Base-by-base conservation (phyloP, 2,888 invertebrate species). In the Mythimna ferrago region DNA sequence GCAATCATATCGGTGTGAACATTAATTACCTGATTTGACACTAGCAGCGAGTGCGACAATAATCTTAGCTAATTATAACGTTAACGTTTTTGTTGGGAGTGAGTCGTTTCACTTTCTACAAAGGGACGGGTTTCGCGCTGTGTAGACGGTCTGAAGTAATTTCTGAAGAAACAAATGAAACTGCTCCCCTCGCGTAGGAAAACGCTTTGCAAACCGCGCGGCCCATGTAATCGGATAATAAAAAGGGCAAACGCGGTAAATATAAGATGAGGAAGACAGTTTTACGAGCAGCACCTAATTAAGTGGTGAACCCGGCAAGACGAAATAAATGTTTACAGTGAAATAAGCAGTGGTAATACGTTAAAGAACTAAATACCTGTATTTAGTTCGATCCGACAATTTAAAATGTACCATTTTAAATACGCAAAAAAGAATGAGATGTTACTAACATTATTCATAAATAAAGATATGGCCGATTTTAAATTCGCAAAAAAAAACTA, bases 201-300 rank as follows among this genome's bases (percentile, higher is more conserved):
- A 93, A 91, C 93, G 94, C 93, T 95, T 94, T 93, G 92, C 95
- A 94, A 95, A 95, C 94, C 92, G 94, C 93, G 94, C 94, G 90
- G 95, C 95, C 95, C 94, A 94, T 94, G 96, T 96, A 96, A 96
- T 96, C 96, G 96, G 94, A 96, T 96, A 96, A 96, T 96, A 96
- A 96, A 96, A 96, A 96, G 96, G 96, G 96, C 96, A 95, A 96
- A 95, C 95, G 95, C 95, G 95, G 96, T 96, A 96, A 96, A 96
- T 96, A 96, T 96, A 95, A 96, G 96, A 96, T 96, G 96, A 96
- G 96, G 95, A 96, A 96, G 96, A 96, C 96, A 96, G 96, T 96
- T 96, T 96, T 96, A 96, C 96, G 96, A 96, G 93, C 95, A 91
- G 92, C 93, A 94, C 95, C 96, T 96, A 96, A 96, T 96, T 96